These are phyloP conservation scores for Protonemura montana DNA, from an alignment of 2,888 invertebrate species.

Conservation along the genomic window DNA sequence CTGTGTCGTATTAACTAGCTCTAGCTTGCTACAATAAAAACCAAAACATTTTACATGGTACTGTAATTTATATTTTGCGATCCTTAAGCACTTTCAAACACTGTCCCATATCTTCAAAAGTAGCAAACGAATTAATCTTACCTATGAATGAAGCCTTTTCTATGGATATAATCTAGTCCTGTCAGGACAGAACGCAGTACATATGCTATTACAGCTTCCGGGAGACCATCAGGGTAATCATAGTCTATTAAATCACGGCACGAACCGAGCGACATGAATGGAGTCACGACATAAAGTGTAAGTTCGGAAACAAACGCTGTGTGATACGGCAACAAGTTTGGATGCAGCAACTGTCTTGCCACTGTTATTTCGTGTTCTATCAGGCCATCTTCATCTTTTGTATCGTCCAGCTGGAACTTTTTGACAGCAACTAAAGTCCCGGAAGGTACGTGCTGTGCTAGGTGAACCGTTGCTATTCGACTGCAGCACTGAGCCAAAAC, in stretches of 20 bases:
- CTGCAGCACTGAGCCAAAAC: constrained; percentile 75
- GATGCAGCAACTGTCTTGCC: constrained; percentile 79
- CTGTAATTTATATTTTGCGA: no score
- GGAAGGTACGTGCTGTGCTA: constrained; percentile 72
- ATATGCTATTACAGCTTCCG: constrained; percentile 81
- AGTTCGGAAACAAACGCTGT: constrained; percentile 80
- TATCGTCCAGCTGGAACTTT: constrained; percentile 77
- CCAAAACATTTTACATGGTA: no score
- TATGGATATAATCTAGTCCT: constrained; percentile 86
- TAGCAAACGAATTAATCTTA: no score
- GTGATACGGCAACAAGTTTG: constrained; percentile 77
- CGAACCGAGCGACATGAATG: constrained; percentile 85
- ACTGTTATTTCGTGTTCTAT: constrained; percentile 81
- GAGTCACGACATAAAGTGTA: constrained; percentile 81
- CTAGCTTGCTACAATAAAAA: no score
- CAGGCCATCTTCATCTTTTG: constrained; percentile 68
- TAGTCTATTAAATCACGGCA: constrained; percentile 79
- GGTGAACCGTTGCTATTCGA: constrained; percentile 73
- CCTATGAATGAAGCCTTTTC: constrained; percentile 86
- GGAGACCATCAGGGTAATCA: constrained; percentile 79
- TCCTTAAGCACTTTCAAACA: no score
- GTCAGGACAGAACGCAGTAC: constrained; percentile 80
- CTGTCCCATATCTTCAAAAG: no score
- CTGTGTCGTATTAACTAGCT: no score
- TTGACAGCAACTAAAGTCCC: constrained; percentile 76